Base-by-base conservation (phyloP, 2,113 vertebrate species). In the Sinocyclocheilus anshuiensis region DNA sequence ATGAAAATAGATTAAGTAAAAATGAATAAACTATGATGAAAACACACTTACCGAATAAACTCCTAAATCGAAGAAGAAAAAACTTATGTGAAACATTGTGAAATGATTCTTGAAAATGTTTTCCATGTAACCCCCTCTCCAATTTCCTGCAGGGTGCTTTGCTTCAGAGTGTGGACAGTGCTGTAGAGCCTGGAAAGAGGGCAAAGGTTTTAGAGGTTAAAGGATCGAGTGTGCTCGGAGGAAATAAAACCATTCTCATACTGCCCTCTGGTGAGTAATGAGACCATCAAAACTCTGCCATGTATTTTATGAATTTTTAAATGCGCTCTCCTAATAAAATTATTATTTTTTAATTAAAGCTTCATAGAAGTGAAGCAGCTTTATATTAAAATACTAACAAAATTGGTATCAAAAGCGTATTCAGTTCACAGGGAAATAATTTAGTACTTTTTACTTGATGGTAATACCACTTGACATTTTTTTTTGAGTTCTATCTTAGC, bases 181-280 rank as follows among this genome's bases (percentile, higher is more conserved):
- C 92, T 83, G 10, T 93, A 89, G 91, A 95, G 81, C 93, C 94
- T 86, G 97, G 96, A 92, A 99, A 99, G 90, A 97, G 97, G 39
- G 93, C 96, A 80, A 98, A 97, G 92, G 93, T 96, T 67, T 94
- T 95, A 18, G 95, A 95, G 91, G 90, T 94, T 88, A 50, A 92
- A 94, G 83, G 94, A 92, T 77, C 94, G 81, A 82, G 94, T 92
- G 83, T 91, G 92, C 90, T 95, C 94, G 87, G 95, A 7, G 87
- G 87, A 45, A 88, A 96, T 86, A 96, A 95, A 94, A 97, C 97
- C 91, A 95, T 98, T 91, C 93, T 98, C 88, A 94, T 99, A 87
- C 93, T 99, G 93, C 96, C 97, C 65, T 97, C 98, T 92, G 98
- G 98, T 98, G 90, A 93, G 92, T 94, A 12, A 29, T 16, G 0